Base-by-base conservation (phyloP, 2,113 vertebrate genomes). In the Pogona vitticeps region DNA sequence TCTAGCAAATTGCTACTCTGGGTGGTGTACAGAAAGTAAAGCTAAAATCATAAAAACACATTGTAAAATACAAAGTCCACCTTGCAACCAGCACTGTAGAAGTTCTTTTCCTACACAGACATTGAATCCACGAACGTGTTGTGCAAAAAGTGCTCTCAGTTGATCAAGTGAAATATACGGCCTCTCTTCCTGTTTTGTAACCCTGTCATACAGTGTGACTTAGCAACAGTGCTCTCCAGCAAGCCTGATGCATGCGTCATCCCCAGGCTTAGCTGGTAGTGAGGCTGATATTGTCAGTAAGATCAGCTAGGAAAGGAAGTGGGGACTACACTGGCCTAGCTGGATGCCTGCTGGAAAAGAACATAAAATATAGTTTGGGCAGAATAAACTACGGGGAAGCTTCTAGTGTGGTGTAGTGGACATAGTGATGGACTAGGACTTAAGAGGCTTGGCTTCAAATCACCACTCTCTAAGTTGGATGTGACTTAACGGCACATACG, bases 221-320 rank as follows among this genome's bases (percentile, higher is more conserved):
- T 76, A 78, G 65, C 75, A 78, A 67, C 63, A 56, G 83, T 8
- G 28, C 33, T 6, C 75, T n/a, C 31, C 83, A 52, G 46, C 63
- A 68, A 61, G 63, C 42, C 33, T 40, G n/a, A 38, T 1, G n/a
- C 1, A 33, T 87, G 86, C 82, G 46, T 87, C 86, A 87, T 33
- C 65, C 7, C 5, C 36, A 7, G 33, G 46, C 17, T 70, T 56
- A 17, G 23, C 38, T 56, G 42, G 79, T 21, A 46, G 56, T 18
- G 58, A 65, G 3, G 58, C 73, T 76, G 28, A 31, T 3, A 76
- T 21, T 65, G 31, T 65, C 83, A 46, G 38, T 40, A 76, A 13
- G 31, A 68, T 56, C 63, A 36, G 26, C 23, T 2, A 36, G 40
- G 52, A 52, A 56, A 46, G 40, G n/a, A 56, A 36, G 17, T 26